phyloP scores from a whole-genome alignment of 1,140 invertebrate species.

The Oncopeltus fasciatus region DNA sequence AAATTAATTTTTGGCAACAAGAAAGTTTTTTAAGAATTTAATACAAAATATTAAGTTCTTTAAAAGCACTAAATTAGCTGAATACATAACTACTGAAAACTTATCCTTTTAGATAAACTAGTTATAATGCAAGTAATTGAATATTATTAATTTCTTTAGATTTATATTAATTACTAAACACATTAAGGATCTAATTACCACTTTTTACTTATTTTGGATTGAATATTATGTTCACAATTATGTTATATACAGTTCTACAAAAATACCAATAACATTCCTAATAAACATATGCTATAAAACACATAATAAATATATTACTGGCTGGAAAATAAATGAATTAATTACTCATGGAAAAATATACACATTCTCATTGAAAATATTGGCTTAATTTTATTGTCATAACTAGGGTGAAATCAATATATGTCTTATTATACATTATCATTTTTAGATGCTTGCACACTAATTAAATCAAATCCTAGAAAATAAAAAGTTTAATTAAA shows the following conservation, averaged over 20 bases:
- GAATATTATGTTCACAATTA: too few relatives aligned
- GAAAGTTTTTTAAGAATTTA: too few relatives aligned
- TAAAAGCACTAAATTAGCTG: too few relatives aligned
- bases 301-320: background rate
- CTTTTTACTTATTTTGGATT: too few relatives aligned
- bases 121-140: too few relatives aligned
- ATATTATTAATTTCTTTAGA: too few relatives aligned
- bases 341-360: background rate
- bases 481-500: background rate
- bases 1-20: too few relatives aligned
- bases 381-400: conserved; percentile 3
- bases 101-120: too few relatives aligned
- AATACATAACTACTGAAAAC: too few relatives aligned
- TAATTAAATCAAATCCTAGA: background rate
- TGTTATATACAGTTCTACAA: background rate
- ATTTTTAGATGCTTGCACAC: background rate
- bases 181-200: too few relatives aligned
- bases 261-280: background rate
- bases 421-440: background rate
- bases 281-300: background rate
- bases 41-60: too few relatives aligned
- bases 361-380: background rate
- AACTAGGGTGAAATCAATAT: background rate
- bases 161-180: too few relatives aligned
- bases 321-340: background rate